Conservation (phyloP, 2,888 invertebrate genomes). For the Syritta pipiens region DNA sequence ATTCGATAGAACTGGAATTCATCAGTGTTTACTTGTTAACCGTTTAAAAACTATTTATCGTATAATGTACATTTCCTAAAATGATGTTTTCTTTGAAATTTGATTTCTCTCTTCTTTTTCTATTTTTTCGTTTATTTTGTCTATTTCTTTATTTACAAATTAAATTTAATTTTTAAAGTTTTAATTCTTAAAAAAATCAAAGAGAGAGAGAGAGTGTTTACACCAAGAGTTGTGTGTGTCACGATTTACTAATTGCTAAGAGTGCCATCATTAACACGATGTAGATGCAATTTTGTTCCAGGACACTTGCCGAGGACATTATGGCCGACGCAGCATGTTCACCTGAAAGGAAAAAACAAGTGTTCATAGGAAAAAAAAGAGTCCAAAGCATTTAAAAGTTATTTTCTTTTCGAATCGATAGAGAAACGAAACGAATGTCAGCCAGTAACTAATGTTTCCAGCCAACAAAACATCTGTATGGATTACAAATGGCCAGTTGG, state of each 20-base stretch:
- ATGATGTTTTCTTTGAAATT: slow-evolving; percentile 17
- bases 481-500: slow-evolving; percentile 70
- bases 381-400: slow-evolving; percentile 4
- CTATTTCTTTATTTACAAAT: slow-evolving; percentile 24
- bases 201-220: too few relatives aligned
- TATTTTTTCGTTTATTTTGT: slow-evolving; percentile 8
- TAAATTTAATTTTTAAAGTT: slow-evolving; percentile 30
- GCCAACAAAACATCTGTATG: slow-evolving; percentile 48
- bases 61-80: slow-evolving; percentile 59
- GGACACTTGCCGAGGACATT: slow-evolving; percentile 71
- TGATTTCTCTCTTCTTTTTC: slow-evolving; percentile 2
- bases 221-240: slow-evolving; percentile 38
- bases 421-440: slow-evolving; percentile 28
- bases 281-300: slow-evolving; percentile 44
- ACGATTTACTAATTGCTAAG: slow-evolving; percentile 43
- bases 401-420: slow-evolving; percentile 6
- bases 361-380: slow-evolving; percentile 4
- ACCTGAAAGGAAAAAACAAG: slow-evolving; percentile 58
- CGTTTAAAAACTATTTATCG: slow-evolving; percentile 45
- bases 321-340: slow-evolving; percentile 73
- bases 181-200: too few relatives aligned
- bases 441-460: slow-evolving; percentile 44
- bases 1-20: slow-evolving; percentile 55
- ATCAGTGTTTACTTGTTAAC: slow-evolving; percentile 51
- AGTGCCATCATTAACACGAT: slow-evolving; percentile 43